Evolutionary conservation across 2,797 vertebrate genomes (phyloP).

Genomic region (Diceros bicornis): DNA sequence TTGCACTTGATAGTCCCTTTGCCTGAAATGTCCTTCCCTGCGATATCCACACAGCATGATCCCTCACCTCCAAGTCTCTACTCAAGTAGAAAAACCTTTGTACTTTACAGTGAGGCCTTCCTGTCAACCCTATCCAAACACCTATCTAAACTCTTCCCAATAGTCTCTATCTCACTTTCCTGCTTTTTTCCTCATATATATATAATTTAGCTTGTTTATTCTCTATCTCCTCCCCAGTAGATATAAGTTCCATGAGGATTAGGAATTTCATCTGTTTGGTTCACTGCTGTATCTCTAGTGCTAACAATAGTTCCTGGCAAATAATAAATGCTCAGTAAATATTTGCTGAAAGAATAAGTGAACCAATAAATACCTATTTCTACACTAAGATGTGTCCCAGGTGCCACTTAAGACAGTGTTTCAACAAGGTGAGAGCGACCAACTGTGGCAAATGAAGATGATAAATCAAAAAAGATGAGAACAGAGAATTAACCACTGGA

Average conservation of each 20-base stretch:
- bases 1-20: background rate
- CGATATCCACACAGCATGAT: background rate
- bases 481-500: background rate
- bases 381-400: background rate
- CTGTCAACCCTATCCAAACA: background rate
- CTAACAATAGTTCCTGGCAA: conserved; percentile 31
- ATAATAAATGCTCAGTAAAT: conserved; percentile 22
- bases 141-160: background rate
- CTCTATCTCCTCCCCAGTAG: background rate
- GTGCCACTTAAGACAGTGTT: background rate
- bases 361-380: conserved; percentile 30
- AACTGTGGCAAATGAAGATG: background rate
- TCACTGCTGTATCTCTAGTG: background rate
- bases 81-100: background rate
- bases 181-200: background rate
- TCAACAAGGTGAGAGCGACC: background rate
- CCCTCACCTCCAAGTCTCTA: background rate
- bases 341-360: conserved; percentile 19
- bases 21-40: background rate
- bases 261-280: background rate
- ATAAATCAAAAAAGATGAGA: conserved; percentile 23
- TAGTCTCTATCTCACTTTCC: background rate
- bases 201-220: background rate
- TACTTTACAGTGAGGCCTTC: background rate
- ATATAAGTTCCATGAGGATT: background rate